Evolutionary conservation across 1,140 invertebrate species (phyloP).

Genomic region (Mizuhopecten yessoensis): DNA sequence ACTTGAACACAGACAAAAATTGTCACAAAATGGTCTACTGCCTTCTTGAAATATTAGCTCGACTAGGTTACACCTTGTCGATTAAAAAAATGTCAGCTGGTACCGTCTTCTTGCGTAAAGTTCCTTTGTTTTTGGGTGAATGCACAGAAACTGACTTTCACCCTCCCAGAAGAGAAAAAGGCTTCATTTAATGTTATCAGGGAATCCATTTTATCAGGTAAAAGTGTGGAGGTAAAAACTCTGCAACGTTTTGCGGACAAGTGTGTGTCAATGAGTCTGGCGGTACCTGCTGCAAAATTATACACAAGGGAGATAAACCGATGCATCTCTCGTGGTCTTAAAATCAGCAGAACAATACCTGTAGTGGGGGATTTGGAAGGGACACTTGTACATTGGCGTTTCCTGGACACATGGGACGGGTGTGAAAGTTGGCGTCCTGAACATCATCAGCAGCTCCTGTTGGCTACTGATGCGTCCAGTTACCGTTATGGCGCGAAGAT

Average conservation of each 20-base stretch:
- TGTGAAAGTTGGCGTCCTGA: background rate
- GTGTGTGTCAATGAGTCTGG: slow-evolving; percentile 50
- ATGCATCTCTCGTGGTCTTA: no score
- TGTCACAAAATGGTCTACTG: slow-evolving; percentile 44
- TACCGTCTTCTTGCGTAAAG: no score
- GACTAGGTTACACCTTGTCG: background rate
- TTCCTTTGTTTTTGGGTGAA: no score
- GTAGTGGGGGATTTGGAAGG: no score
- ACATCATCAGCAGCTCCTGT: background rate
- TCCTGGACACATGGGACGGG: slow-evolving; percentile 36
- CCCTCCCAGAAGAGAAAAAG: background rate
- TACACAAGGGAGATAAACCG: slow-evolving; percentile 51
- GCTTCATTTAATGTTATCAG: no score
- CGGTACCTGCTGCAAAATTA: slow-evolving; percentile 47
- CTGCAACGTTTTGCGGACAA: slow-evolving; percentile 50
- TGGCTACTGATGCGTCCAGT: slow-evolving; percentile 18
- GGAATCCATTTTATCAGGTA: no score
- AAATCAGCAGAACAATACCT: no score
- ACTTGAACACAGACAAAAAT: background rate
- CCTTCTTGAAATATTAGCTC: background rate
- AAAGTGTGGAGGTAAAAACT: slow-evolving; percentile 47
- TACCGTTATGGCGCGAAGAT: background rate
- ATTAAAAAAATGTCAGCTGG: no score
- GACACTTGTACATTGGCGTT: slow-evolving; percentile 43
- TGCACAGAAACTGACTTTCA: background rate